Evolutionary conservation across 2,113 vertebrate species (phyloP).

Genomic region (Pungitius pungitius): DNA sequence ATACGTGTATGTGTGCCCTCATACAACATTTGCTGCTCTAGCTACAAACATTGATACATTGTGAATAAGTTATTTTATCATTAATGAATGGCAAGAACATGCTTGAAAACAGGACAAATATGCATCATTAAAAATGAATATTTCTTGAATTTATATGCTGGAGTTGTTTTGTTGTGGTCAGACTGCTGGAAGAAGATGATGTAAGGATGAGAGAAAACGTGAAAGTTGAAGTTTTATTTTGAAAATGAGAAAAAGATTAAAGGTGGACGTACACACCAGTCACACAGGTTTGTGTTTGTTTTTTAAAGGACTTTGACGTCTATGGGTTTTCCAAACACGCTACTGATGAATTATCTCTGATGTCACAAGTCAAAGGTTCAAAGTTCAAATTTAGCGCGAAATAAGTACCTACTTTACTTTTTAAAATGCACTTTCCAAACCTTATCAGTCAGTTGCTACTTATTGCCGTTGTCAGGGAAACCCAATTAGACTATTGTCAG

Average conservation of each 20-base stretch:
- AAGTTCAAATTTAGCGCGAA: not conserved
- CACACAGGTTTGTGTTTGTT: not conserved
- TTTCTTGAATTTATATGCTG: constrained; percentile 36
- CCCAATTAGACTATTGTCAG: constrained; percentile 11
- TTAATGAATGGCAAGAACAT: constrained; percentile 39
- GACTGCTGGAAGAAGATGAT: constrained; percentile 19
- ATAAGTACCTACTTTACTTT: not conserved
- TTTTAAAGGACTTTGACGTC: not conserved
- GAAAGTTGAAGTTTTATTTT: constrained; percentile 19
- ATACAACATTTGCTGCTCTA: too few species aligned
- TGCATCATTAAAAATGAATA: constrained; percentile 34
- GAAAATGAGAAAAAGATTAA: not conserved
- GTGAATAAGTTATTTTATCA: not conserved
- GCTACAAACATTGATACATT: not conserved
- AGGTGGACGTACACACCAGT: not conserved
- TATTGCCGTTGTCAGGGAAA: not conserved
- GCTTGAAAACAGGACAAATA: constrained; percentile 30
- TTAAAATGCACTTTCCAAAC: not conserved
- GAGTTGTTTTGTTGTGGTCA: constrained; percentile 29
- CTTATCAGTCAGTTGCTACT: not conserved
- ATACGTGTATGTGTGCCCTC: too few species aligned
- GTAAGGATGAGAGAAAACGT: constrained; percentile 17
- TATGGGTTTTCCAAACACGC: not conserved
- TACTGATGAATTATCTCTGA: not conserved
- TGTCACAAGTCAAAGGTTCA: not conserved